Percentiles rank a stretch among this genome's conserved stretches.
Conservation (phyloP, 92 coral and sea anemone species). For the Hydrozoanthus gracilis region DNA sequence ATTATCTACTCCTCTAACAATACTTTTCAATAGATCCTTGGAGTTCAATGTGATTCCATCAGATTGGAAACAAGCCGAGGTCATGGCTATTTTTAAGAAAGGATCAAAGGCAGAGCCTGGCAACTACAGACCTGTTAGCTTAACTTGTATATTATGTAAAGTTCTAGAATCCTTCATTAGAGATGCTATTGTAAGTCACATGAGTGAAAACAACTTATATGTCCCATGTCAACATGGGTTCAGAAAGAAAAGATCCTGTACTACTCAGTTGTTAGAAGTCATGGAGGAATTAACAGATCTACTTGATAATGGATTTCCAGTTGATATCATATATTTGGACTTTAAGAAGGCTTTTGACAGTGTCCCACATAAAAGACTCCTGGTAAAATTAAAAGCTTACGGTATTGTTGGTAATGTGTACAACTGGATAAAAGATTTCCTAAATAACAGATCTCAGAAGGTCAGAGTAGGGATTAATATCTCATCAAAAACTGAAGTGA, state of each 20-base stretch:
- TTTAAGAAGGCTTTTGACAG: conserved; percentile 19
- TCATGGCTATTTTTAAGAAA: conserved; percentile 7
- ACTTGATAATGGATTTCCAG: conserved; percentile 6
- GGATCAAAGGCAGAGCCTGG: conserved; percentile 18
- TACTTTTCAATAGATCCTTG: conserved; percentile 1
- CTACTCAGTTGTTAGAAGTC: conserved; percentile 3
- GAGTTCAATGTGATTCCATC: conserved; percentile 13
- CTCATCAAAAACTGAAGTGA: not conserved
- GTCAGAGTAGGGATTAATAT: conserved; percentile 5
- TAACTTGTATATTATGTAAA: conserved; percentile 5
- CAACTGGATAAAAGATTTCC: not conserved
- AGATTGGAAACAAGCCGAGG: conserved; percentile 17
- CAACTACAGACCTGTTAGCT: conserved; percentile 20
- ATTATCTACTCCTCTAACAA: not conserved
- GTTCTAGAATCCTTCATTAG: not conserved
- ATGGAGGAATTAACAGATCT: conserved; percentile 15
- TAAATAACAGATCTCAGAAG: conserved; percentile 14
- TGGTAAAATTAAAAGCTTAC: conserved; percentile 17
- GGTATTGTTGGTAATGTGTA: conserved; percentile 9
- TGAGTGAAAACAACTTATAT: conserved; percentile 7
- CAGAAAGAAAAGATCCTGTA: conserved; percentile 21
- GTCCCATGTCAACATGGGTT: conserved; percentile 21
- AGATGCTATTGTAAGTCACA: not conserved
- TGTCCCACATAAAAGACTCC: conserved; percentile 4
- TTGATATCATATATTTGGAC: not conserved